Evolutionary conservation across 2,797 vertebrate genomes (phyloP).

Genomic region (Propithecus perrieri): DNA sequence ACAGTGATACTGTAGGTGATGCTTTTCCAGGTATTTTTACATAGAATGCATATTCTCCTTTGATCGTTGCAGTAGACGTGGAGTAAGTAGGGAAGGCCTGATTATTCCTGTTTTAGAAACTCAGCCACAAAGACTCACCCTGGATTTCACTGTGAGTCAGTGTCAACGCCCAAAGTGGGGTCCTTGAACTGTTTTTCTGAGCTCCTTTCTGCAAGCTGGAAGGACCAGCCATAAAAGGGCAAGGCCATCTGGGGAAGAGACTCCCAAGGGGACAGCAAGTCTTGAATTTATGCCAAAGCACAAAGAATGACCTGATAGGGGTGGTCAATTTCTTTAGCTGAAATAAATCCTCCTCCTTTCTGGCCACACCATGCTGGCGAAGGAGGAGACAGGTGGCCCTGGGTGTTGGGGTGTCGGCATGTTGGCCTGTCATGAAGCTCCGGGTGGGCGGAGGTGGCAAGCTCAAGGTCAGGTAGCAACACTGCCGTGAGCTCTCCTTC

Average conservation of each 20-base stretch:
- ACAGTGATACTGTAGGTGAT: neutral
- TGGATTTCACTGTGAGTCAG: neutral
- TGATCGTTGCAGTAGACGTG: neutral
- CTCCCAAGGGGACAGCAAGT: neutral
- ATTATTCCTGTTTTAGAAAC: neutral
- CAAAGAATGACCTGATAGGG: neutral
- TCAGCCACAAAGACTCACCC: neutral
- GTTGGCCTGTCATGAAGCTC: neutral
- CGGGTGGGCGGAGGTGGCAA: no score
- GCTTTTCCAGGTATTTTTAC: neutral
- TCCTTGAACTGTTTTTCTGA: neutral
- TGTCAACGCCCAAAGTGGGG: neutral
- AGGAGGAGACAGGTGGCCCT: neutral
- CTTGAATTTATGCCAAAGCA: neutral
- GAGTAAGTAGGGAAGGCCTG: neutral
- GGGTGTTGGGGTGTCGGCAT: neutral
- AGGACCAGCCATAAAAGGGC: neutral
- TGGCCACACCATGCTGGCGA: neutral
- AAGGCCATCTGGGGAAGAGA: neutral
- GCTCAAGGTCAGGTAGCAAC: fast-evolving
- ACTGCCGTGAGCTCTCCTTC: neutral
- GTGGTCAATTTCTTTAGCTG: neutral
- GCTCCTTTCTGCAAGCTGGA: neutral
- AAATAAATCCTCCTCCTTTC: conserved; percentile 25
- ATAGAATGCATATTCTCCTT: neutral